These are phyloP conservation scores for Crenichthys baileyi DNA, from an alignment of 2,797 vertebrate genomes.

Conservation along the genomic window DNA sequence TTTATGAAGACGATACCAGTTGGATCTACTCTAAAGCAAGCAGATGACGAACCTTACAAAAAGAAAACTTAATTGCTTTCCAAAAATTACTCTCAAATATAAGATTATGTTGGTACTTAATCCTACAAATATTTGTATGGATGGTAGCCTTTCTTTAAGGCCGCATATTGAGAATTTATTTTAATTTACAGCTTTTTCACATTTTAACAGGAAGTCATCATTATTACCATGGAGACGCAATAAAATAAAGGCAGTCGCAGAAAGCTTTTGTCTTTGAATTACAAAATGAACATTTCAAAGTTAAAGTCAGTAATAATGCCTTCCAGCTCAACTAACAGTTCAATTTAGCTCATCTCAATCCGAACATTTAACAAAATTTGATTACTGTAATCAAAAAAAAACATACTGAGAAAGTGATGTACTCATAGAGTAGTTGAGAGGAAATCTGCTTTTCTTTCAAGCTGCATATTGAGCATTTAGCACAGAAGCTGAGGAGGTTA, in stretches of 20 bases:
- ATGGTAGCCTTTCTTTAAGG: background rate
- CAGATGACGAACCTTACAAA: background rate
- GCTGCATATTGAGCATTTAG: too few species aligned
- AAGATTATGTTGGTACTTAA: background rate
- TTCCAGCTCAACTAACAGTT: too few species aligned
- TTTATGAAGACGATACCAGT: background rate
- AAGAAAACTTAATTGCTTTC: background rate
- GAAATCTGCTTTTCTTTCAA: too few species aligned
- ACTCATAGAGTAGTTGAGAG: too few species aligned
- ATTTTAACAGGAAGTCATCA: constrained; percentile 29
- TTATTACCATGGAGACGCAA: constrained; percentile 23
- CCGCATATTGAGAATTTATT: background rate
- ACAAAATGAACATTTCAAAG: constrained; percentile 9
- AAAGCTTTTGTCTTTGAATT: constrained; percentile 17
- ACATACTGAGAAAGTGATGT: too few species aligned
- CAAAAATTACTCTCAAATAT: background rate
- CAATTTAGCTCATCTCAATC: too few species aligned
- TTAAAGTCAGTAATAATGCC: background rate
- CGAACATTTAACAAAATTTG: too few species aligned
- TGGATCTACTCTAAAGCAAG: background rate
- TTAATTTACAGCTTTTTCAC: constrained; percentile 50
- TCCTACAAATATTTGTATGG: background rate
- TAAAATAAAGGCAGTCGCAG: constrained; percentile 9
- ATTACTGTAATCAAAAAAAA: too few species aligned
- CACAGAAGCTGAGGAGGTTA: too few species aligned